phyloP scores from a whole-genome alignment of 1,140 invertebrate species.

The Heliconius himera region DNA sequence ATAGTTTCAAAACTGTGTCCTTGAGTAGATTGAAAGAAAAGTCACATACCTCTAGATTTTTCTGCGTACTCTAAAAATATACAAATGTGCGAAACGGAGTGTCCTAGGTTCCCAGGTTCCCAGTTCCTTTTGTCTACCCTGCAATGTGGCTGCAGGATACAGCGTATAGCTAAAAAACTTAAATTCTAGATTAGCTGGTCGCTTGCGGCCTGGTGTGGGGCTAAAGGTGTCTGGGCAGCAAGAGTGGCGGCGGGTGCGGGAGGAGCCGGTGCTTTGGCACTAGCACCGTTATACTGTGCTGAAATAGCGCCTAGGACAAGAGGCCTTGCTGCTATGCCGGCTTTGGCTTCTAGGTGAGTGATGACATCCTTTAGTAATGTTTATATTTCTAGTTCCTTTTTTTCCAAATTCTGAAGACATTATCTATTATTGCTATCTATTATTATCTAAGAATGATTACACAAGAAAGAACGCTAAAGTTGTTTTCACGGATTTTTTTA shows the following conservation, averaged over 20 bases:
- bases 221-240: conserved; percentile 68
- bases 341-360: conserved; percentile 65
- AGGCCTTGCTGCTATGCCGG: conserved; percentile 70
- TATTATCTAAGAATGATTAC: no score
- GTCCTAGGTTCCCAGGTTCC: not conserved
- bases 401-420: not conserved
- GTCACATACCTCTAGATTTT: no score
- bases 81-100: not conserved
- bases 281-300: conserved; percentile 70
- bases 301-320: conserved; percentile 69
- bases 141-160: not conserved
- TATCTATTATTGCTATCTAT: no score
- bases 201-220: conserved; percentile 70
- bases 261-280: conserved; percentile 62
- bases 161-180: not conserved
- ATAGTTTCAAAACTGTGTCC: no score
- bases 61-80: no score
- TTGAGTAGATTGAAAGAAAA: no score
- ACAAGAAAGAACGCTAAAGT: no score
- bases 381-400: not conserved
- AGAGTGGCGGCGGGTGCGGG: conserved; percentile 68
- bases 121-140: not conserved
- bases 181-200: conserved; percentile 64
- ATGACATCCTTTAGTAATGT: not conserved
- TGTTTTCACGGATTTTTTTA: no score